Conservation (phyloP, 2,113 vertebrate genomes). For the Anguilla japonica region DNA sequence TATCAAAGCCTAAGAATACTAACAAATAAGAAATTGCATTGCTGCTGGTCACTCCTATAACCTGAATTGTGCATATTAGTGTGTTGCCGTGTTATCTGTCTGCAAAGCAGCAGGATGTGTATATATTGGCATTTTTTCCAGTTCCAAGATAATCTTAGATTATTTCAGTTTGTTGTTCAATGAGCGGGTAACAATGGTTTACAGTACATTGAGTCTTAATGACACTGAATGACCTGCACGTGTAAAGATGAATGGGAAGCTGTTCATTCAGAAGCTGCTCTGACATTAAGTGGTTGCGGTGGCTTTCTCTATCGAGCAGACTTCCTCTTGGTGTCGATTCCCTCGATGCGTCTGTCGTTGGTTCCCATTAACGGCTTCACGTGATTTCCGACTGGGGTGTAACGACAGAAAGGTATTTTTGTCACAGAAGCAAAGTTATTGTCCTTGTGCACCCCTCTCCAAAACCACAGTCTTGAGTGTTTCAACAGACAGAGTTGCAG, state of each 20-base stretch:
- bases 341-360: constrained; percentile 49
- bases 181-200: neutral
- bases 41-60: neutral
- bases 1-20: neutral
- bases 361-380: constrained; percentile 46
- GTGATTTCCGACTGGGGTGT: constrained; percentile 51
- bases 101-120: neutral
- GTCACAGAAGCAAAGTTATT: constrained; percentile 39
- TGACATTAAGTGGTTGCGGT: constrained; percentile 32
- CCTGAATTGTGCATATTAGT: neutral
- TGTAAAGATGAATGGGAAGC: constrained; percentile 30
- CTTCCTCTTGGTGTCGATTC: constrained; percentile 42
- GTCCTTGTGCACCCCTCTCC: constrained; percentile 19
- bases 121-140: neutral
- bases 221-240: constrained; percentile 20
- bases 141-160: neutral
- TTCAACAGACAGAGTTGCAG: constrained; percentile 21
- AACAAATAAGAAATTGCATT: neutral
- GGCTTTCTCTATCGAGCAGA: constrained; percentile 27
- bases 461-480: constrained; percentile 34
- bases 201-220: neutral
- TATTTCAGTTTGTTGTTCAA: neutral
- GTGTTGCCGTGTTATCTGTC: neutral
- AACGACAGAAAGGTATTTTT: constrained; percentile 49
- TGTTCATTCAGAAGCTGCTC: constrained; percentile 48